Conservation (phyloP, 2,888 invertebrate genomes). For the Sesia bembeciformis region DNA sequence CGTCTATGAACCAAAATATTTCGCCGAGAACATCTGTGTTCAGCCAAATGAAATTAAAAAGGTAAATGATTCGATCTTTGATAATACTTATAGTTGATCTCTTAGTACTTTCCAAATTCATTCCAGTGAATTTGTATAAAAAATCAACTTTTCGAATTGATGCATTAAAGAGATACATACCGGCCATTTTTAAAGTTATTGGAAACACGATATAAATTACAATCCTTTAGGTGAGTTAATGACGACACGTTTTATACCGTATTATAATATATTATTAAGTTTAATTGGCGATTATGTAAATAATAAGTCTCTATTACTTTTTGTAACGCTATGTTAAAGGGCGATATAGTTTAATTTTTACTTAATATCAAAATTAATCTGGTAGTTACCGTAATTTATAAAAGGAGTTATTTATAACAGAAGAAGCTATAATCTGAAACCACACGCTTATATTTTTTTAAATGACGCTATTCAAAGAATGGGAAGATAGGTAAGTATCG, state of each 20-base stretch:
- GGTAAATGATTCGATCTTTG: conserved; percentile 16
- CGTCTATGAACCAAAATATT: conserved; percentile 25
- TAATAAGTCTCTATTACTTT: neutral
- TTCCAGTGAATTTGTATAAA: neutral
- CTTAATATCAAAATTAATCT: too few species aligned
- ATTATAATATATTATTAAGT: neutral
- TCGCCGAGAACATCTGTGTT: conserved; percentile 25
- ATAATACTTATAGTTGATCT: conserved; percentile 9
- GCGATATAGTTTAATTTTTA: too few species aligned
- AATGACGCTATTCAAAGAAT: too few species aligned
- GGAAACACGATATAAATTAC: neutral
- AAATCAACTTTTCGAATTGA: conserved; percentile 23
- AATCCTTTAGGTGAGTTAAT: neutral
- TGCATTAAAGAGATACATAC: conserved; percentile 15
- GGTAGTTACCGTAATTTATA: too few species aligned
- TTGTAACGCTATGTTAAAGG: too few species aligned
- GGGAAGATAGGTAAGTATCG: too few species aligned
- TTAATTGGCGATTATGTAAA: neutral
- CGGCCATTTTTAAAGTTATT: neutral
- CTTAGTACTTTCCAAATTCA: conserved; percentile 10
- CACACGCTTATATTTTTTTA: too few species aligned
- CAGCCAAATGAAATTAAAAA: conserved; percentile 29
- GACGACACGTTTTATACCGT: neutral
- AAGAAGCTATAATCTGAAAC: too few species aligned
- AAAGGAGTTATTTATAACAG: too few species aligned